phyloP scores from a whole-genome alignment of 2,113 vertebrate genomes.

The Ammospiza caudacuta region DNA sequence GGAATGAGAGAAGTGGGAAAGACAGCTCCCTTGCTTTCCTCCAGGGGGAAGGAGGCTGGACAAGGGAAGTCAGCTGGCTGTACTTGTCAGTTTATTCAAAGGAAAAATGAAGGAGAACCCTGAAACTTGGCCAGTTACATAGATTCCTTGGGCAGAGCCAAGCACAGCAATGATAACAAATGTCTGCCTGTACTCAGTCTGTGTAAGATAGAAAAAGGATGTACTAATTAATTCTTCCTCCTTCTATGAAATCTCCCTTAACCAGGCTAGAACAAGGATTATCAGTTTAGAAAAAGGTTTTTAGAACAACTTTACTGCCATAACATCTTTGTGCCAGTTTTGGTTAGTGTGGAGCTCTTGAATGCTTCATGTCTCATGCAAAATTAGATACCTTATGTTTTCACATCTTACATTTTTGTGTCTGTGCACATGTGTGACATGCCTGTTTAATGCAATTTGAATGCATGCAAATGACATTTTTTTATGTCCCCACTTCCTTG shows the following conservation, averaged over 20 bases:
- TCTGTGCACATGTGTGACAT: neutral
- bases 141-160: neutral
- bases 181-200: neutral
- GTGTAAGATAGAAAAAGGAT: neutral
- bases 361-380: neutral
- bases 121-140: neutral
- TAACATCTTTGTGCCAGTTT: neutral
- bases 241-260: neutral
- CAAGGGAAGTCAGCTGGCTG: neutral
- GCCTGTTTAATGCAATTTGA: neutral
- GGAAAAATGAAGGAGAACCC: neutral
- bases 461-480: neutral
- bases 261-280: neutral
- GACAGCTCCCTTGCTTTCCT: neutral
- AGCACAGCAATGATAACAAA: neutral
- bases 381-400: neutral
- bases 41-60: neutral
- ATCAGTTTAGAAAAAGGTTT: neutral
- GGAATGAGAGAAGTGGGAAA: neutral
- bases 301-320: neutral
- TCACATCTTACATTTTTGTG: neutral
- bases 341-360: neutral
- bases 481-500: neutral
- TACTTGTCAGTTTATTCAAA: neutral
- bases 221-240: neutral